Conservation (phyloP, 1,140 invertebrate species). For the Radopholus similis region DNA sequence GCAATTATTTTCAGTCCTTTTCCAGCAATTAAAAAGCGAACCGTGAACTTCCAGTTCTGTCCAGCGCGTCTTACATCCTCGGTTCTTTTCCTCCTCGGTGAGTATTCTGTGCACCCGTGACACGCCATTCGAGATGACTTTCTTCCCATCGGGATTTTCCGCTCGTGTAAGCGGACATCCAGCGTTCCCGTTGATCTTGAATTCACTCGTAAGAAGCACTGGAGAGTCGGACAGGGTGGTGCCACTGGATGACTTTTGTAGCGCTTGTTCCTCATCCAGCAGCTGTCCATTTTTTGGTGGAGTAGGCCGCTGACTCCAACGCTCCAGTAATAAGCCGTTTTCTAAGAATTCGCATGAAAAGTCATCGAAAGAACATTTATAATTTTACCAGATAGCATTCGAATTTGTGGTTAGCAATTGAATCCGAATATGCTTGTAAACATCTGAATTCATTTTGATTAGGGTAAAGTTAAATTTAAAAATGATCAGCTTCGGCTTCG, state of each 20-base stretch:
- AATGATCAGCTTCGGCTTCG: no score
- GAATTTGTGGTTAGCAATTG: no score
- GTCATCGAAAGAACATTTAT: no score
- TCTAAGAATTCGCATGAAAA: no score
- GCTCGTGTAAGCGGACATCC: constrained; percentile 32
- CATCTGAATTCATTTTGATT: no score
- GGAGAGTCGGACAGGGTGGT: background rate
- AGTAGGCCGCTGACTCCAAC: constrained; percentile 10
- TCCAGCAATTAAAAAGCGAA: constrained; percentile 17
- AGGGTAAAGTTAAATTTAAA: no score
- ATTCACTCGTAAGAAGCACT: background rate
- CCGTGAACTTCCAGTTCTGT: constrained; percentile 45
- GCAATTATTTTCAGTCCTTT: background rate
- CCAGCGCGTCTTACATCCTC: constrained; percentile 41
- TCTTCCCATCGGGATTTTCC: constrained; percentile 38
- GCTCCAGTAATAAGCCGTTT: constrained; percentile 7
- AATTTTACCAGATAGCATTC: no score
- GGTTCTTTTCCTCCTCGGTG: constrained; percentile 34
- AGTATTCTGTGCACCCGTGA: constrained; percentile 33
- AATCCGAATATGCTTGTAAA: no score
- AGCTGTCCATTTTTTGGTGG: constrained; percentile 11
- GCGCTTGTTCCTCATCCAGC: background rate
- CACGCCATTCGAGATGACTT: constrained; percentile 36
- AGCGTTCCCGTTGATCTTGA: constrained; percentile 21
- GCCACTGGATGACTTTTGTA: constrained; percentile 12